A percentile compares a stretch with the other conserved stretches of the same genome.
These are phyloP conservation scores for Lepus americanus DNA, from an alignment of 2,113 vertebrate genomes.

Conservation along the genomic window DNA sequence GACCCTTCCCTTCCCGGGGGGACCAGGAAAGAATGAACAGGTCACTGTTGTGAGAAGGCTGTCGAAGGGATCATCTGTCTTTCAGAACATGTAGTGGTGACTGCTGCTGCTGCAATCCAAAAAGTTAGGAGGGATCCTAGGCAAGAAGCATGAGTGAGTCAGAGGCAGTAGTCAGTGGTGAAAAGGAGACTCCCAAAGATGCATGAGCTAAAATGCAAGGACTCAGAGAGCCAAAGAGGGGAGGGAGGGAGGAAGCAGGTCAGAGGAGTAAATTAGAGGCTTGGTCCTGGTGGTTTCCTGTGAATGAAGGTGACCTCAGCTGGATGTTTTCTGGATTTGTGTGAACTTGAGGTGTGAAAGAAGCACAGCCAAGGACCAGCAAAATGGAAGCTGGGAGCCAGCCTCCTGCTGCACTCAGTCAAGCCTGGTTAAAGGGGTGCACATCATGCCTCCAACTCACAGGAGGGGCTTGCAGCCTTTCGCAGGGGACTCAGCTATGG, in stretches of 20 bases:
- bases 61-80: background rate
- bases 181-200: background rate
- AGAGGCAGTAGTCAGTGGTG: background rate
- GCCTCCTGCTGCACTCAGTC: background rate
- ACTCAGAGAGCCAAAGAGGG: background rate
- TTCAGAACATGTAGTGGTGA: background rate
- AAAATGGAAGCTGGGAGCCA: background rate
- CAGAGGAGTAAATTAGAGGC: background rate
- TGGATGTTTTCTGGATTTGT: background rate
- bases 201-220: background rate
- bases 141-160: background rate
- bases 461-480: background rate
- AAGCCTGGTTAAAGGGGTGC: background rate
- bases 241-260: background rate
- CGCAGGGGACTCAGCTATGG: background rate
- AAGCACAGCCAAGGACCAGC: background rate
- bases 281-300: background rate
- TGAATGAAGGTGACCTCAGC: background rate
- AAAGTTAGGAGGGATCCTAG: background rate
- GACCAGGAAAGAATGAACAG: background rate
- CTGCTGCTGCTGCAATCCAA: background rate
- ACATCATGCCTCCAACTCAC: fast-evolving
- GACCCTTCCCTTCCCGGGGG: background rate
- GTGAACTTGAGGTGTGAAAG: background rate
- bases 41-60: too few species aligned